Conservation (phyloP, 2,113 vertebrate species). For the Aldabrachelys gigantea region DNA sequence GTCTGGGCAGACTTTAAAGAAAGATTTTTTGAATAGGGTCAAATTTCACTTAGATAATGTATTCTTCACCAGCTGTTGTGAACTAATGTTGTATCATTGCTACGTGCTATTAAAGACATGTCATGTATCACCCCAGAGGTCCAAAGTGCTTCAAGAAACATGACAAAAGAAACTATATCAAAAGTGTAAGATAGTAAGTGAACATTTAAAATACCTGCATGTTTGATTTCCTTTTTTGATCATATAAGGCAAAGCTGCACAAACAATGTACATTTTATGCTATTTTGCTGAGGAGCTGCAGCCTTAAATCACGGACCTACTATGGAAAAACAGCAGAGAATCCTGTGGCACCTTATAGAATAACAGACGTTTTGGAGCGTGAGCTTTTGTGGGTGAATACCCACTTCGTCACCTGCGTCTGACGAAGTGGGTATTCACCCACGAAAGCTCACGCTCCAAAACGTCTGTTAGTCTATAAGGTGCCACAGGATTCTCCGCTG, state of each 20-base stretch:
- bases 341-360: too few relatives aligned
- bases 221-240: not conserved
- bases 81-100: not conserved
- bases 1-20: conserved; percentile 19
- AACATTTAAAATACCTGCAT: not conserved
- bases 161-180: rapidly evolving
- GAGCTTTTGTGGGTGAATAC: too few relatives aligned
- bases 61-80: conserved; percentile 14
- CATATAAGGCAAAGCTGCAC: not conserved
- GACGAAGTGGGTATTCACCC: too few relatives aligned
- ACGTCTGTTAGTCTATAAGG: too few relatives aligned
- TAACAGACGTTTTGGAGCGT: too few relatives aligned
- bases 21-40: conserved; percentile 57
- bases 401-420: too few relatives aligned
- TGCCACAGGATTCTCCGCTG: too few relatives aligned
- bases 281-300: not conserved
- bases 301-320: not conserved
- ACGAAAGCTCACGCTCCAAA: too few relatives aligned
- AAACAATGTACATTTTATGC: not conserved
- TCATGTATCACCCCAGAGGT: not conserved
- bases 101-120: not conserved
- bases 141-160: not conserved
- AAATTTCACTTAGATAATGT: conserved; percentile 33
- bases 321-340: not conserved
- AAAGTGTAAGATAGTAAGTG: rapidly evolving